These are phyloP conservation scores for Tipula helvola DNA, from an alignment of 2,888 invertebrate species.

Conservation along the genomic window DNA sequence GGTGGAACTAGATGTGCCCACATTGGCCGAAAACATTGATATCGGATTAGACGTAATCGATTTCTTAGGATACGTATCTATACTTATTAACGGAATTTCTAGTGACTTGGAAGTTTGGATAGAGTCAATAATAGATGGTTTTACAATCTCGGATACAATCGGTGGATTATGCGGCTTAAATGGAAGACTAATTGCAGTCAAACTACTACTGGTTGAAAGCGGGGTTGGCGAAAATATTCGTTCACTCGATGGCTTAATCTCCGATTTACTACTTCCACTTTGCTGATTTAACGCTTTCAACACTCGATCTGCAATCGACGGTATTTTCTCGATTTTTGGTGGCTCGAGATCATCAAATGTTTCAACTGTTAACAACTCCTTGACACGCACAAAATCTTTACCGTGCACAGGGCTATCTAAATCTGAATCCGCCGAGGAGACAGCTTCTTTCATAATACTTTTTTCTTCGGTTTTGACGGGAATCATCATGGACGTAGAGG, in stretches of 20 bases:
- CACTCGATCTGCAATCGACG: constrained; percentile 50
- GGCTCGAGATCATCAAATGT: constrained; percentile 30
- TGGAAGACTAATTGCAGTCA: constrained; percentile 16
- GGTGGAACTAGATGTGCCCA: not conserved
- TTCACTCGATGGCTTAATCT: constrained; percentile 30
- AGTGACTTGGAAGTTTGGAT: constrained; percentile 11
- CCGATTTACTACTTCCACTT: constrained; percentile 37
- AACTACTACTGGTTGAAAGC: not conserved
- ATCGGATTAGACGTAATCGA: constrained; percentile 17
- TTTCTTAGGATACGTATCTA: constrained; percentile 17
- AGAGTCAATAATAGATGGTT: not conserved
- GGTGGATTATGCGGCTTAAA: not conserved
- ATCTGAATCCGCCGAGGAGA: not conserved
- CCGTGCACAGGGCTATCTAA: constrained; percentile 19
- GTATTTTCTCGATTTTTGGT: constrained; percentile 32
- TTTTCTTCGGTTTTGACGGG: not conserved
- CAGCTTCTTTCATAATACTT: not conserved
- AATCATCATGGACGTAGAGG: not conserved
- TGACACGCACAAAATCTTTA: constrained; percentile 30
- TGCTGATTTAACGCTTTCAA: constrained; percentile 44
- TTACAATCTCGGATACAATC: constrained; percentile 13
- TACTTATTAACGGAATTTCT: constrained; percentile 17
- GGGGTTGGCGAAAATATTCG: constrained; percentile 15
- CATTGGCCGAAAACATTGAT: not conserved
- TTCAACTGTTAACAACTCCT: constrained; percentile 29